Evolutionary conservation across 2,888 invertebrate genomes (phyloP).

Genomic region (Pterostichus niger): DNA sequence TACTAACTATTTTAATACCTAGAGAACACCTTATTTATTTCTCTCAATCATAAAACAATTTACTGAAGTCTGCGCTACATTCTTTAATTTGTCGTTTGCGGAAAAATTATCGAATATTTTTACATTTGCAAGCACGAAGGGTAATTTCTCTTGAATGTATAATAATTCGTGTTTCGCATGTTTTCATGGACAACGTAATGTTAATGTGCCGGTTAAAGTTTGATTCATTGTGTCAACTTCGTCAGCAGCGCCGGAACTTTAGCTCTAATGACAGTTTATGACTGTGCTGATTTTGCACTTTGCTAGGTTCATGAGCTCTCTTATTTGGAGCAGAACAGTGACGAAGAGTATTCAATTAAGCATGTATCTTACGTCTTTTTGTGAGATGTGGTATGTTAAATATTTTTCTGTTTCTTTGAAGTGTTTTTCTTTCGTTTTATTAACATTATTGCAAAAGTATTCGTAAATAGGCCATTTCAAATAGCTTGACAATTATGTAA

Average conservation of each 20-base stretch:
- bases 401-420: not conserved
- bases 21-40: no score
- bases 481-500: no score
- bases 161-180: slow-evolving; percentile 51
- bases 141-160: slow-evolving; percentile 41
- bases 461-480: no score
- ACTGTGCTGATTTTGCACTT: slow-evolving; percentile 3
- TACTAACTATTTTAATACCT: no score
- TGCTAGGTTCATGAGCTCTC: not conserved
- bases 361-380: not conserved
- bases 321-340: slow-evolving; percentile 4
- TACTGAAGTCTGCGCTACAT: not conserved
- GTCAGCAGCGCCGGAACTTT: slow-evolving; percentile 8
- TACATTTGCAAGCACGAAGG: slow-evolving; percentile 34
- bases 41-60: slow-evolving; percentile 3
- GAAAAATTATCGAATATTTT: slow-evolving; percentile 53
- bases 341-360: slow-evolving; percentile 4
- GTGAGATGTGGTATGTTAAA: not conserved
- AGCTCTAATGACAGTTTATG: slow-evolving; percentile 42
- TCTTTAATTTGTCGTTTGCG: slow-evolving; percentile 30
- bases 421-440: not conserved
- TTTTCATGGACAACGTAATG: slow-evolving; percentile 28
- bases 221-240: slow-evolving; percentile 38
- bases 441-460: no score
- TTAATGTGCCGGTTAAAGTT: slow-evolving; percentile 8